Evolutionary conservation across 2,797 vertebrate species (phyloP).

Genomic region (Neopelma chrysocephalum): DNA sequence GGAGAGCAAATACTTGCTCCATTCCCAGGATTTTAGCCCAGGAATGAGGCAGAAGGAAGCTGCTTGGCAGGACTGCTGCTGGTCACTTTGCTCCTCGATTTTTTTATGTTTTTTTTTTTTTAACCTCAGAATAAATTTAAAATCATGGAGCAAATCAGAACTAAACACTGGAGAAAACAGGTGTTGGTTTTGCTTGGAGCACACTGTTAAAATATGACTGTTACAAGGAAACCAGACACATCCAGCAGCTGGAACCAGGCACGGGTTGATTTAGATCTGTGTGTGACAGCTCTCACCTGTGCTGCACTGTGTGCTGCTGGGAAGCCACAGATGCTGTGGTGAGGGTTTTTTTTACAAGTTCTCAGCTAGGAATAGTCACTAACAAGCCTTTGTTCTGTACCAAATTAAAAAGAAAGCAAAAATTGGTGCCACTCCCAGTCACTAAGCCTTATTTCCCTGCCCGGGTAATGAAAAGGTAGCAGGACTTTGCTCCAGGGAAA

Average conservation of each 20-base stretch:
- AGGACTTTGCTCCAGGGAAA: conserved; percentile 25
- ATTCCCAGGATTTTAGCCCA: neutral
- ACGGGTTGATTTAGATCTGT: accelerated
- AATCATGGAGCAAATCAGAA: neutral
- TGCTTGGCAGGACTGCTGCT: neutral
- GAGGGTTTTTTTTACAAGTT: neutral
- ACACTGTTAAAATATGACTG: neutral
- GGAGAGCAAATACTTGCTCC: neutral
- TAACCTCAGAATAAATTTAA: neutral
- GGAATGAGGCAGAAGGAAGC: neutral
- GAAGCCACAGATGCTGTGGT: neutral
- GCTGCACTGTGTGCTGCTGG: neutral
- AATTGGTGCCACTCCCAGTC: neutral
- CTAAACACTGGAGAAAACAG: neutral
- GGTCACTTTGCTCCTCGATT: neutral
- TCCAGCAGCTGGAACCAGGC: neutral
- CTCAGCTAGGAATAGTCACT: neutral
- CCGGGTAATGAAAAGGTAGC: neutral
- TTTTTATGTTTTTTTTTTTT: neutral
- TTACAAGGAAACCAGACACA: neutral
- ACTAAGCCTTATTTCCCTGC: neutral
- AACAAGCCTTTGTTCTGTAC: neutral
- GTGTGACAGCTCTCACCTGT: accelerated
- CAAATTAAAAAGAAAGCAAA: neutral
- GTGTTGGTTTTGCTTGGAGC: neutral